These are phyloP conservation scores for Tetranychus piercei DNA, from an alignment of 2,888 invertebrate genomes.

Conservation along the genomic window DNA sequence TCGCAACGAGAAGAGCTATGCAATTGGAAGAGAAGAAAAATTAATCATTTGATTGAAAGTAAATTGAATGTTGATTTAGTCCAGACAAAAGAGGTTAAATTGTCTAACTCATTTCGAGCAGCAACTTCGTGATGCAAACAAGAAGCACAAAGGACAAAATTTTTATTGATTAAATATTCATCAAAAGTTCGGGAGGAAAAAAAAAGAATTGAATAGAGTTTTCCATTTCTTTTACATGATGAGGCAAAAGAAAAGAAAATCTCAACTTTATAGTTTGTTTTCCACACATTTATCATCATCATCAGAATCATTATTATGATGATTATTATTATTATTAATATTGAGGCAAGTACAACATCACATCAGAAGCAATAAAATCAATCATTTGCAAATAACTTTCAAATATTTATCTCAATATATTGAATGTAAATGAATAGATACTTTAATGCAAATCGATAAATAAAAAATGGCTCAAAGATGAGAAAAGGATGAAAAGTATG, in stretches of 20 bases:
- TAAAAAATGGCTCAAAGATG: too few species aligned
- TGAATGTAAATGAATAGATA: neutral
- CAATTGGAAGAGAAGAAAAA: neutral
- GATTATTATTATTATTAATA: neutral
- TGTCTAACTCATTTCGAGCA: neutral
- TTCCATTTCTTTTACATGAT: too few species aligned
- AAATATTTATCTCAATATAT: neutral
- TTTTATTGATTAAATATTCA: neutral
- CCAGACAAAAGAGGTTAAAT: neutral
- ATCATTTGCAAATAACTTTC: neutral
- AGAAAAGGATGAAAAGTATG: neutral
- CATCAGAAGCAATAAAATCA: neutral
- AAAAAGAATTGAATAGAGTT: too few species aligned
- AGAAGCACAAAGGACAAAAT: neutral
- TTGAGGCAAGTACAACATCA: neutral
- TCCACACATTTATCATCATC: neutral
- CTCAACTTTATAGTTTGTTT: neutral
- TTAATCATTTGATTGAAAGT: neutral
- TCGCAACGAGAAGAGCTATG: conserved; percentile 56
- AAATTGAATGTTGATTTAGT: neutral
- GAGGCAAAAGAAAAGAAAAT: too few species aligned
- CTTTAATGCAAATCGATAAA: too few species aligned
- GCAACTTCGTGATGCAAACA: too few species aligned
- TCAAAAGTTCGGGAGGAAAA: neutral
- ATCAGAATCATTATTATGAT: neutral